Conservation (phyloP, 2,113 vertebrate species). For the Morphnarchus princeps region DNA sequence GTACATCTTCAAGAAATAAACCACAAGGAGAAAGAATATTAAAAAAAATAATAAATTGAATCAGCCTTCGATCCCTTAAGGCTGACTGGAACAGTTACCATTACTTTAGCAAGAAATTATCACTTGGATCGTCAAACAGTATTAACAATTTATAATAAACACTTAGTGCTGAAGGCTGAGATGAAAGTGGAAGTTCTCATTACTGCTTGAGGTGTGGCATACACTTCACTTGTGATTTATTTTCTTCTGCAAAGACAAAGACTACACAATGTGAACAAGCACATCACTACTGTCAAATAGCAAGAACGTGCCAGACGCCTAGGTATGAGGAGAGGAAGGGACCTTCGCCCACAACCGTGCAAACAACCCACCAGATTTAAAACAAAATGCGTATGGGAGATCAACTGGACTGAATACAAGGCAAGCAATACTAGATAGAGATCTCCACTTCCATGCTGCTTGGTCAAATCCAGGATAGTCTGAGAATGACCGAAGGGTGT, state of each 20-base stretch:
- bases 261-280: neutral
- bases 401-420: neutral
- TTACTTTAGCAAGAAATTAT: neutral
- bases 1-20: neutral
- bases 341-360: rapidly evolving
- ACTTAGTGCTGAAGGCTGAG: neutral
- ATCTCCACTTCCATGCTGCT: no score
- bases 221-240: neutral
- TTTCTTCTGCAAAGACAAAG: neutral
- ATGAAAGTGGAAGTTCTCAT: neutral
- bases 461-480: neutral
- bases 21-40: neutral
- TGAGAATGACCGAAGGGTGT: neutral
- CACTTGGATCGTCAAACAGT: neutral
- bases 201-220: neutral
- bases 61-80: neutral
- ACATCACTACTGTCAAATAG: rapidly evolving
- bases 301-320: rapidly evolving
- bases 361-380: neutral
- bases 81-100: neutral
- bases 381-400: rapidly evolving
- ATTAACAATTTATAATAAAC: neutral
- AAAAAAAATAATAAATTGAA: neutral
- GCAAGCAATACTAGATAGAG: neutral
- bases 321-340: neutral